Evolutionary conservation across 2,888 invertebrate species (phyloP).

Genomic region (Cheilosia variabilis): DNA sequence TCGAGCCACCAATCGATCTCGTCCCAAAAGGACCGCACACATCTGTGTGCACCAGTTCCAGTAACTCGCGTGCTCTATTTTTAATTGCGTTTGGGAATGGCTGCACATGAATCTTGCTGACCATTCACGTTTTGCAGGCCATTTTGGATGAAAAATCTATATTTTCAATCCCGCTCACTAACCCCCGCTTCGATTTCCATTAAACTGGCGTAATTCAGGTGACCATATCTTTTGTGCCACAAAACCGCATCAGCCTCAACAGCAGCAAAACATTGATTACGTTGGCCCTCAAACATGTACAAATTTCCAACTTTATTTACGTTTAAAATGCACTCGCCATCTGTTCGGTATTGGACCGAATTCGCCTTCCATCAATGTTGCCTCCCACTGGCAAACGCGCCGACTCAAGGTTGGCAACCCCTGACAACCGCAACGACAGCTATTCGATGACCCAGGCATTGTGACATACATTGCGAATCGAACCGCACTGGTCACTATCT

Average conservation of each 20-base stretch:
- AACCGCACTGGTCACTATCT: too few species aligned
- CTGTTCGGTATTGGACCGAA: too few species aligned
- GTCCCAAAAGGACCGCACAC: slow-evolving; percentile 47
- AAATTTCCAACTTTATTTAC: slow-evolving; percentile 37
- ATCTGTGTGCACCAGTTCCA: slow-evolving; percentile 49
- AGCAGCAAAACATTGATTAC: slow-evolving; percentile 38
- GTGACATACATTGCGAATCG: too few species aligned
- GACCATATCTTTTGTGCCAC: slow-evolving; percentile 48
- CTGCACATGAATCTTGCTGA: slow-evolving; percentile 51
- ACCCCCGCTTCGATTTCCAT: slow-evolving; percentile 38
- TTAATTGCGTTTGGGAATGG: slow-evolving; percentile 54
- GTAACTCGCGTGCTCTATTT: slow-evolving; percentile 34
- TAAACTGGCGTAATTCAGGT: slow-evolving; percentile 55
- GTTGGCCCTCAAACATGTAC: slow-evolving; percentile 32
- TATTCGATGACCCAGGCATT: too few species aligned
- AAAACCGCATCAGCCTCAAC: slow-evolving; percentile 27
- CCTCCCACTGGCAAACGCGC: too few species aligned
- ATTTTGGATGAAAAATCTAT: slow-evolving; percentile 29
- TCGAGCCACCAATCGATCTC: slow-evolving; percentile 44
- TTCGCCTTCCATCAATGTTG: too few species aligned
- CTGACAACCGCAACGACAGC: too few species aligned
- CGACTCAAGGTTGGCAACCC: too few species aligned
- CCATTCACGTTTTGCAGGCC: slow-evolving; percentile 26
- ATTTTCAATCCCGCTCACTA: slow-evolving; percentile 45
- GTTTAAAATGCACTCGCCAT: slow-evolving; percentile 36